Evolutionary conservation across 2,797 vertebrate genomes (phyloP).

Genomic region (Coregonus sp.): DNA sequence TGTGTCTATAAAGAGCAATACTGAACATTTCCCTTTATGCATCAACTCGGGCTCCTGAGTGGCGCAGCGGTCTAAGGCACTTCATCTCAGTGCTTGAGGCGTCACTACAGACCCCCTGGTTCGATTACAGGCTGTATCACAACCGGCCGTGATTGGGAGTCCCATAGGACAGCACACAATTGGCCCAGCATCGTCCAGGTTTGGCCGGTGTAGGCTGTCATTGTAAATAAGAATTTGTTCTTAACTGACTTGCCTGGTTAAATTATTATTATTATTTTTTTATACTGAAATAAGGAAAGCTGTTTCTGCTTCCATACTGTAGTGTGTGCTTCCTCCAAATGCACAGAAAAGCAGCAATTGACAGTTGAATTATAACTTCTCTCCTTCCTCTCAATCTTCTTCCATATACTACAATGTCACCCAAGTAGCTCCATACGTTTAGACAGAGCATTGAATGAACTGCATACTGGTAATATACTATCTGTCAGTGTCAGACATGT

Average conservation of each 20-base stretch:
- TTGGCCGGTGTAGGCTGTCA: too few relatives aligned
- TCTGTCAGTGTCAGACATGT: conserved; percentile 60
- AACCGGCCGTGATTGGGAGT: too few relatives aligned
- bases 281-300: conserved; percentile 62
- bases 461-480: background rate
- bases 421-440: conserved; percentile 61
- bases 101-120: too few relatives aligned
- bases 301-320: conserved; percentile 39
- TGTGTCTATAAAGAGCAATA: conserved; percentile 60
- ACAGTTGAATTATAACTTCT: conserved; percentile 50
- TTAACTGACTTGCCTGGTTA: too few relatives aligned
- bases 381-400: conserved; percentile 33
- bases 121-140: too few relatives aligned
- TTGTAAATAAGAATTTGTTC: too few relatives aligned
- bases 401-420: conserved; percentile 36
- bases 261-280: too few relatives aligned
- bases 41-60: background rate
- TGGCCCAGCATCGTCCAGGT: too few relatives aligned
- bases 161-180: too few relatives aligned
- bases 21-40: conserved; percentile 61
- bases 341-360: conserved; percentile 55
- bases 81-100: too few relatives aligned
- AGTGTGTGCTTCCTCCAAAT: conserved; percentile 51
- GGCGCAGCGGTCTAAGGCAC: too few relatives aligned
- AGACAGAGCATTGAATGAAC: conserved; percentile 35